Percentiles rank a stretch among this genome's conserved stretches.
Evolutionary conservation across 2,113 vertebrate species (phyloP).

Genomic region (Oryzias curvinotus): DNA sequence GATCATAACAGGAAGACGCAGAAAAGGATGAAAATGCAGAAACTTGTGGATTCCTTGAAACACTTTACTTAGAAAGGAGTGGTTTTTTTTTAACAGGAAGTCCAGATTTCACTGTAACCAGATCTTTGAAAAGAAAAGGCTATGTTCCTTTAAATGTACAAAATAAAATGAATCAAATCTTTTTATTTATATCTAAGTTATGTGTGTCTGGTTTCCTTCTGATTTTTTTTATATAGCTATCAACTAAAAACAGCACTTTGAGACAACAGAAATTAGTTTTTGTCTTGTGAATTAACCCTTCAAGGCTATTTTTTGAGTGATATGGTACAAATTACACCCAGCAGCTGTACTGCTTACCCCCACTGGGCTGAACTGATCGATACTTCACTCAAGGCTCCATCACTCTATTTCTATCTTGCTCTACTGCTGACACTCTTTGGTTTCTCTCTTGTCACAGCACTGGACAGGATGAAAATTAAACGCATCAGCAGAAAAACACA

Average conservation of each 20-base stretch:
- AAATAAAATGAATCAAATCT: too few species aligned
- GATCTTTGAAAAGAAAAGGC: too few species aligned
- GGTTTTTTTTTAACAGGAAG: neutral
- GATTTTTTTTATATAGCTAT: too few species aligned
- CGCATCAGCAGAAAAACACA: conserved; percentile 73
- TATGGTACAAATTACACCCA: conserved; percentile 14
- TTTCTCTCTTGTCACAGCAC: conserved; percentile 47
- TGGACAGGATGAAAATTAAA: conserved; percentile 65
- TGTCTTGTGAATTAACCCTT: conserved; percentile 14
- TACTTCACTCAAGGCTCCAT: conserved; percentile 49
- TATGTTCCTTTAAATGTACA: too few species aligned
- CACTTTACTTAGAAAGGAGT: neutral
- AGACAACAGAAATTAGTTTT: neutral
- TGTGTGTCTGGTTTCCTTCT: too few species aligned
- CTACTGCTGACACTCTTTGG: conserved; percentile 36
- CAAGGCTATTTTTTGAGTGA: conserved; percentile 10
- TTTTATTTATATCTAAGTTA: too few species aligned
- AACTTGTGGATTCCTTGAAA: neutral
- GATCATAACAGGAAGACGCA: neutral
- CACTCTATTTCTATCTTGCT: conserved; percentile 39
- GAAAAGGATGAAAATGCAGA: neutral
- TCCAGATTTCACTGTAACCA: neutral
- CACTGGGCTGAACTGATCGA: conserved; percentile 39
- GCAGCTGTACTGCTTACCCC: conserved; percentile 33
- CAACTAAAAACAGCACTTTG: too few species aligned